These are phyloP conservation scores for Sebastes alutus DNA, from an alignment of 2,797 vertebrate species.

Conservation along the genomic window DNA sequence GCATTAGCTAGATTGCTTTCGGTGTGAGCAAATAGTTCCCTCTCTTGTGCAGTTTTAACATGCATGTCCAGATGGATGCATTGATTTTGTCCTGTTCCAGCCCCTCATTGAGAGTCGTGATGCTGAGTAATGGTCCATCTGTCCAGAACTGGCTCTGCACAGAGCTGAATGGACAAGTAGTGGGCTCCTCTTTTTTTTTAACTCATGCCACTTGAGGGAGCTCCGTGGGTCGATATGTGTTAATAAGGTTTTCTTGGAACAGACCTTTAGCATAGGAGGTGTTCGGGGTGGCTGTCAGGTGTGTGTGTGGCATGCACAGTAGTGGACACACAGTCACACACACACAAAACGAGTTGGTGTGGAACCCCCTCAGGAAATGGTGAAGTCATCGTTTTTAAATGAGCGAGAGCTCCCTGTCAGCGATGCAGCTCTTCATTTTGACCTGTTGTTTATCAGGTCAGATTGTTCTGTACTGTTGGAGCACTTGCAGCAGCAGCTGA, in stretches of 20 bases:
- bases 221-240: constrained; percentile 43
- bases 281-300: neutral
- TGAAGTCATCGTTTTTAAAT: constrained; percentile 38
- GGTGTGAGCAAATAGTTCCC: constrained; percentile 1
- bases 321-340: neutral
- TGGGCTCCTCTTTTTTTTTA: constrained; percentile 13
- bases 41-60: neutral
- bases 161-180: constrained; percentile 57
- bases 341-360: neutral
- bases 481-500: constrained; percentile 4
- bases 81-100: constrained; percentile 50
- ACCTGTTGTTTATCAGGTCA: constrained; percentile 48
- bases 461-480: neutral
- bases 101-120: constrained; percentile 43
- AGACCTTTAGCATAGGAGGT: neutral
- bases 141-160: constrained; percentile 45
- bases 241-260: constrained; percentile 38
- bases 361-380: constrained; percentile 7
- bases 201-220: constrained; percentile 24
- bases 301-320: neutral
- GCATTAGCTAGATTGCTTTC: neutral
- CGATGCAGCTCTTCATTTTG: constrained; percentile 8
- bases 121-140: constrained; percentile 74
- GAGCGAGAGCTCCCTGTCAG: constrained; percentile 21
- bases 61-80: constrained; percentile 48